Conservation (phyloP, 53 echinoderm and acorn worm species). For the Zoroaster sp. region DNA sequence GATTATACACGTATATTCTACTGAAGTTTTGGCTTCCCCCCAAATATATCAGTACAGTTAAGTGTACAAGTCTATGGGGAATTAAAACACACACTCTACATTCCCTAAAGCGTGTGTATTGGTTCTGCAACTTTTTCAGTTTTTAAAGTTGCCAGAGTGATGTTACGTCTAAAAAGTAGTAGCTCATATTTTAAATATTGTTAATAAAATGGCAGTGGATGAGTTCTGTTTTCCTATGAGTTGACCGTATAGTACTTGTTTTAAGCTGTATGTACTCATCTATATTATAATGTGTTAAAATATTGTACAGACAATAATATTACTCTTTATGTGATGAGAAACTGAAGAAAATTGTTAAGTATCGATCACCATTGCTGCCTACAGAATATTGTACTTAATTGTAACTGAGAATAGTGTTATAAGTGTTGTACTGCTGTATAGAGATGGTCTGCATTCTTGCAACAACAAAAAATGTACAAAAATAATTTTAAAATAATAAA, state of each 20-base stretch:
- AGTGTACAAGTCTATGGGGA: too few species aligned
- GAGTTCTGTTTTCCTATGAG: too few species aligned
- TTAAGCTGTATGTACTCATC: slow-evolving; percentile 22
- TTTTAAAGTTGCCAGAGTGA: too few species aligned
- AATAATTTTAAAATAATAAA: background rate
- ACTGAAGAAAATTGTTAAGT: background rate
- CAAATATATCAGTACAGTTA: too few species aligned
- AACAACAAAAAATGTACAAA: background rate
- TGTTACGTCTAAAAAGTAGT: too few species aligned
- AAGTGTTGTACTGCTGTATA: background rate
- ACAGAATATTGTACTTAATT: slow-evolving; percentile 34
- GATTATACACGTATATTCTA: too few species aligned
- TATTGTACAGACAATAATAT: slow-evolving; percentile 21
- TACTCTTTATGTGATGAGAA: slow-evolving; percentile 1
- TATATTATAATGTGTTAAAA: slow-evolving; percentile 30
- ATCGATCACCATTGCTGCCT: slow-evolving; percentile 16
- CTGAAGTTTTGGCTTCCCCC: too few species aligned
- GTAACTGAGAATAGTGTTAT: background rate
- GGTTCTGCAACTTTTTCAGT: too few species aligned
- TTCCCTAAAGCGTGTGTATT: too few species aligned
- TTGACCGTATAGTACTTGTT: slow-evolving; percentile 13
- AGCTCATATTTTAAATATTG: too few species aligned
- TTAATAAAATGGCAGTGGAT: background rate
- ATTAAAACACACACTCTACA: too few species aligned
- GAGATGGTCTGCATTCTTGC: background rate